Evolutionary conservation across 2,797 vertebrate species (phyloP), one percentile per base, ranked within the genome.

Genomic region (Anguilla anguilla): DNA sequence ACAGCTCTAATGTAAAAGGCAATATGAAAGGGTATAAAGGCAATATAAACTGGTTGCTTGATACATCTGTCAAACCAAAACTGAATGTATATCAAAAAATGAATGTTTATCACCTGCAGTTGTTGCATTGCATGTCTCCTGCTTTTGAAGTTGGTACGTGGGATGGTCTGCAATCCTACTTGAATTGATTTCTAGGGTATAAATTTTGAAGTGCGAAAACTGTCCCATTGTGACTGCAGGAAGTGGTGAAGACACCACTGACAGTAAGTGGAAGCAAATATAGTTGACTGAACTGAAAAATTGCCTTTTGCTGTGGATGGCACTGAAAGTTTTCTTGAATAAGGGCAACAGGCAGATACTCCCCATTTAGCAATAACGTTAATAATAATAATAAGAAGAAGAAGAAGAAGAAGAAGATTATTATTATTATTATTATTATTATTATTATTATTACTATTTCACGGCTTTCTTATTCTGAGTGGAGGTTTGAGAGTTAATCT

Each of bases 401-500:
- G 39, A 4, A 43, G 39, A 43, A 46, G 43, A 46, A 46, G 43
- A 43, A 43, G 3, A 43, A 43, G 3, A 57, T 57, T 57, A 57
- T 57, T 57, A 57, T 57, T 57, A 64, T 69, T 67, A 28, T 67
- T 25, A n/a, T 67, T 67, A 67, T 67, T 69, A 69, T 69, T n/a
- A 28, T 28, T 28, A 28, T 69, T 69, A 69, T 69, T 67, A 67
- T 67, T 67, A 67, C 13, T 69, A 69, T 22, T 35, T n/a, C 43
- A 13, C 28, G 19, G 55, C 61, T 67, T 88, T 87, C 43, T 59
- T 85, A 49, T 77, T 57, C 39, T 35, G 83, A 79, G 85, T 69
- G 69, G 85, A 86, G 88, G 89, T 86, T 87, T 89, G 88, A 82
- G 43, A 82, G 43, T 82, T 82, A 51, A 51, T n/a, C 46, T 10